These are phyloP conservation scores for Myoxocephalus aenaeus DNA, from an alignment of 2,797 vertebrate genomes.

Conservation along the genomic window DNA sequence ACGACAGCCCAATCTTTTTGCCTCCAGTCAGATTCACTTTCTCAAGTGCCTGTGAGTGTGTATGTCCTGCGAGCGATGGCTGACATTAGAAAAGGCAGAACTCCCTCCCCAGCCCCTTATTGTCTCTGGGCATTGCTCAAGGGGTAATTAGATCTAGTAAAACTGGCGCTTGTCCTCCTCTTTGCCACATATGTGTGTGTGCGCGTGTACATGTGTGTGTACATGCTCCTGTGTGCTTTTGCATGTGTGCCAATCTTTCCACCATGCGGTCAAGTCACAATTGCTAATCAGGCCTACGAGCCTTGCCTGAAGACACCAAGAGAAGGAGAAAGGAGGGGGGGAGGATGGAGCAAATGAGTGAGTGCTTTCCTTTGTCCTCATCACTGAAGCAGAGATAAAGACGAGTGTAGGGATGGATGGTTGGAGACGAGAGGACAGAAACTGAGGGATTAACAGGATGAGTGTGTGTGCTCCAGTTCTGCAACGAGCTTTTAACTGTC, in stretches of 20 bases:
- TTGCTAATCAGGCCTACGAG: slow-evolving; percentile 79
- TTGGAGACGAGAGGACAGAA: slow-evolving; percentile 72
- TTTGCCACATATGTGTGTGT: slow-evolving; percentile 53
- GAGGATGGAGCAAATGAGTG: slow-evolving; percentile 67
- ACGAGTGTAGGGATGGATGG: slow-evolving; percentile 76
- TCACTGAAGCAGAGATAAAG: slow-evolving; percentile 82
- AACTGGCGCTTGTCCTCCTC: slow-evolving; percentile 63
- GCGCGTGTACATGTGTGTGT: slow-evolving; percentile 11
- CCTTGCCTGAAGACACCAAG: slow-evolving; percentile 70
- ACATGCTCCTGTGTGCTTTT: slow-evolving; percentile 43
- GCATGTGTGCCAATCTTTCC: slow-evolving; percentile 73
- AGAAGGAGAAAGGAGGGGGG: slow-evolving; percentile 32
- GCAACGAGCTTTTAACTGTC: slow-evolving; percentile 77
- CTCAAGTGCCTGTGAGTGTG: slow-evolving; percentile 44
- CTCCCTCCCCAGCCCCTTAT: slow-evolving; percentile 47
- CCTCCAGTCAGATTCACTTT: slow-evolving; percentile 55
- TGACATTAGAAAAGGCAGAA: slow-evolving; percentile 80
- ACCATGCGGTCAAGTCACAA: slow-evolving; percentile 81
- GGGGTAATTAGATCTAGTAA: slow-evolving; percentile 72
- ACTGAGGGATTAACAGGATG: slow-evolving; percentile 74
- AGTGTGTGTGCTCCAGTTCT: slow-evolving; percentile 67
- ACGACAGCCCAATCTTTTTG: slow-evolving; percentile 58
- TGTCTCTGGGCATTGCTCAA: slow-evolving; percentile 58
- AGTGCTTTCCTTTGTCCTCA: slow-evolving; percentile 83
- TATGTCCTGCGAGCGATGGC: slow-evolving; percentile 65